Base-by-base conservation (phyloP, 2,113 vertebrate genomes). In the Heteronetta atricapilla region DNA sequence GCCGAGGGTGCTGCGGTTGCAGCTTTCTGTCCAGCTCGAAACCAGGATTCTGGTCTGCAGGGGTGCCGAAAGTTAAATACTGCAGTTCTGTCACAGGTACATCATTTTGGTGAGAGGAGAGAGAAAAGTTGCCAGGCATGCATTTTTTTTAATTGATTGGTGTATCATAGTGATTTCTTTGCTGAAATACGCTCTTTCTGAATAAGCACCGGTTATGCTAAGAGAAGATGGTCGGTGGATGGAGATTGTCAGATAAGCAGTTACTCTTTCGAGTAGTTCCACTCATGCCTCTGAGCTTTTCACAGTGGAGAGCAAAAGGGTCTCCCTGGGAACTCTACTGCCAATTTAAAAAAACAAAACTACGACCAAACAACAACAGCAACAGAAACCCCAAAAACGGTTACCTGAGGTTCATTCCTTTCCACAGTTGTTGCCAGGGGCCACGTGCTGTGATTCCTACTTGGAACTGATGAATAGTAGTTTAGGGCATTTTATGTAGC, bases 41-140 rank as follows among this genome's bases (percentile, higher is more conserved):
- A 68, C 40, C 36, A 34, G 66, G n/a, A 85, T 8, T 70, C 20
- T 44, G 1, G 1, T 77, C 68, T 94, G 26, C 33, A 80, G 44
- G 21, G 20, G 13, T 67, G 28, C 28, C 40, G 76, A 11, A 89
- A 91, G 29, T 59, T 80, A 89, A 90, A 84, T 55, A 76, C 17
- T 82, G 7, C 4, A 28, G 0, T 75, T 91, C 69, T 5, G 93
- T 56, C 48, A 52, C 34, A 73, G 48, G 33, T 62, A 55, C 22
- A 78, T 5, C 18, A 42, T 72, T 90, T 81, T 14, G 33, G 13
- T 53, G 36, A 77, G 15, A 91, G 28, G 10, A 85, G 18, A 68
- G 52, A 64, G 16, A 68, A 80, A 50, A 62, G 2, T 59, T 87
- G 8, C 33, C 26, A 68, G 17, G 55, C 19, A 53, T 0, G 0